Conservation (phyloP, 2,113 vertebrate species). For the Cichladusa arquata region DNA sequence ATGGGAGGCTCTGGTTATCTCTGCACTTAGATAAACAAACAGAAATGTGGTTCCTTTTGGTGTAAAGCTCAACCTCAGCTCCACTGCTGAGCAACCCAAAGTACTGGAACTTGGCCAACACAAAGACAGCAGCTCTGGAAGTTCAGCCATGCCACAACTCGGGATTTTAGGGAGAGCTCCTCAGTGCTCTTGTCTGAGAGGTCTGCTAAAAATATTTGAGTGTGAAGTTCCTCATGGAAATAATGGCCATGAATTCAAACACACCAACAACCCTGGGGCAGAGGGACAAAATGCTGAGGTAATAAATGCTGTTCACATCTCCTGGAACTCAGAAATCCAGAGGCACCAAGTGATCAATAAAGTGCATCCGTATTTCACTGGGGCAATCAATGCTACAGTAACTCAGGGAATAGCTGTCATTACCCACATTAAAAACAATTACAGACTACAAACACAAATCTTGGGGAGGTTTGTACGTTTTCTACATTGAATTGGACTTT, state of each 20-base stretch:
- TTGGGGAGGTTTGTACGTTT: neutral
- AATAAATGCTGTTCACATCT: neutral
- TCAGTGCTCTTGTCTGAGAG: neutral
- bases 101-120: neutral
- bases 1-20: neutral
- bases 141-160: accelerated
- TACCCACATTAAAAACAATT: slow-evolving; percentile 58
- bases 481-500: neutral
- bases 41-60: neutral
- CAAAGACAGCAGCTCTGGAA: neutral
- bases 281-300: neutral
- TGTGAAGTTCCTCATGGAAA: neutral
- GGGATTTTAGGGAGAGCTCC: neutral
- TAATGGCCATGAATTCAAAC: neutral
- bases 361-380: slow-evolving; percentile 33
- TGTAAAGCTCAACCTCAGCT: neutral
- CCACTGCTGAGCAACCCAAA: neutral
- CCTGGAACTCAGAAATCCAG: neutral
- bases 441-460: slow-evolving; percentile 31
- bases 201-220: neutral
- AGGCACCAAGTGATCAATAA: slow-evolving; percentile 45
- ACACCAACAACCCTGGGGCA: neutral
- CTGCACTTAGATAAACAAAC: neutral
- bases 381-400: slow-evolving; percentile 51
- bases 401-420: slow-evolving; percentile 48